Base-by-base conservation (phyloP, 2,797 vertebrate species). In the Loriculus beryllinus region DNA sequence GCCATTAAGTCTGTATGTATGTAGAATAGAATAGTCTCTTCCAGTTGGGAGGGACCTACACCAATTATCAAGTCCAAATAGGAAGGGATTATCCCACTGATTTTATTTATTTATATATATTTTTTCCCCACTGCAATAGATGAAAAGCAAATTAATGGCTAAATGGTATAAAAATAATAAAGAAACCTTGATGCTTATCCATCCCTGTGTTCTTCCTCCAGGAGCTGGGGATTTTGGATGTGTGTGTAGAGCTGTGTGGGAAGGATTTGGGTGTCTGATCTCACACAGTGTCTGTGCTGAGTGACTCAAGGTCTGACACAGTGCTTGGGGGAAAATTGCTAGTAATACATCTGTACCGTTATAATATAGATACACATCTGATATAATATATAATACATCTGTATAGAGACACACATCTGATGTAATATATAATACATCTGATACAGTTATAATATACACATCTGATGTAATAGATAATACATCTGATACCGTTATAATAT, bases 211-310 rank as follows among this genome's bases (percentile, higher is more conserved):
- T 59, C 23, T 80, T 33, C 28, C 25, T 52, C 19, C 45, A 23
- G 39, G 28, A 45, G 51, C 45, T 29, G 47, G 33, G 28, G 45
- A 25, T 47, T 81, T 52, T 14, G 29, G 29, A 7, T 51, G n/a
- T 26, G 52, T 47, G 45, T 14, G 31, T 52, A 35, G 21, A 35
- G 60, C 15, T n/a, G 10, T 5, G 37, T 3, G 33, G 39, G 39
- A 14, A 26, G 76, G 29, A 60, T 40, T 17, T 29, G 8, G 6
- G 28, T 16, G 23, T 51, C 52, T 39, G 45, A 15, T 57, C 60
- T 67, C 35, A 12, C 1, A 0, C 21, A 8, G 17, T 23, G 1
- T n/a, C 59, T 45, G 39, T 18, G 28, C 45, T 5, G 12, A 14
- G 33, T 23, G 60, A 33, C 23, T 59, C 16, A 5, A 20, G 43